Base-by-base conservation (phyloP, 2,113 vertebrate species). In the Pitta sordida region DNA sequence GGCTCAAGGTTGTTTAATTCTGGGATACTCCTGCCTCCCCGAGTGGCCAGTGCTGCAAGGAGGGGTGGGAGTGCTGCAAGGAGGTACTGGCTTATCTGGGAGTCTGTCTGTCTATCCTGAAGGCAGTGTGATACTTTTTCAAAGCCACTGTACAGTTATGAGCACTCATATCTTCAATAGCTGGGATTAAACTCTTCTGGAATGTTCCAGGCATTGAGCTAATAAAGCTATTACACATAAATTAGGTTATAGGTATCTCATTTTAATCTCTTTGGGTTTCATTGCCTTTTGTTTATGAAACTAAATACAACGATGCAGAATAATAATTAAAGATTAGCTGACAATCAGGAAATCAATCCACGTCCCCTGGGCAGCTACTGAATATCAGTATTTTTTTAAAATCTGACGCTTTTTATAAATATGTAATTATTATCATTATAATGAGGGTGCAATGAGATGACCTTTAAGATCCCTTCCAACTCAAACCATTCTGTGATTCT, bases 161-260 rank as follows among this genome's bases (percentile, higher is more conserved):
- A 60, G 39, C 0, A 0, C 43, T 68, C 2, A 0, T 29, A 36
- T 26, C 68, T 63, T 1, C 1, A 53, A 27, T 27, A 63, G 5
- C 13, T 32, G 20, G 30, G 53, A 23, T 59, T n/a, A 83, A 94
- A 55, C 13, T 81, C 53, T 51, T n/a, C 58, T 71, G 85, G 86
- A 92, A 94, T 21, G 8, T 93, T 96, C 88, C 64, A 92, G 93
- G 39, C 78, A 83, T 86, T 63, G 51, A 85, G 64, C 26, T 88
- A 83, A 92, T 91, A 88, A 92, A 91, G 51, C 76, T 76, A 26
- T 78, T 80, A n/a, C 11, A 39, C 1, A 0, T 41, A 73, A 94
- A 97, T 96, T 88, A 46, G 90, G 37, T 95, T 90, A 94, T 5
- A 76, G 59, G 56, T 63, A 27, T 56, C 68, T 69, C 59, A 37